Percentiles rank a stretch among this genome's conserved stretches.
phyloP scores from a whole-genome alignment of 92 coral and sea anemone genomes.

The Virgularia gustaviana region DNA sequence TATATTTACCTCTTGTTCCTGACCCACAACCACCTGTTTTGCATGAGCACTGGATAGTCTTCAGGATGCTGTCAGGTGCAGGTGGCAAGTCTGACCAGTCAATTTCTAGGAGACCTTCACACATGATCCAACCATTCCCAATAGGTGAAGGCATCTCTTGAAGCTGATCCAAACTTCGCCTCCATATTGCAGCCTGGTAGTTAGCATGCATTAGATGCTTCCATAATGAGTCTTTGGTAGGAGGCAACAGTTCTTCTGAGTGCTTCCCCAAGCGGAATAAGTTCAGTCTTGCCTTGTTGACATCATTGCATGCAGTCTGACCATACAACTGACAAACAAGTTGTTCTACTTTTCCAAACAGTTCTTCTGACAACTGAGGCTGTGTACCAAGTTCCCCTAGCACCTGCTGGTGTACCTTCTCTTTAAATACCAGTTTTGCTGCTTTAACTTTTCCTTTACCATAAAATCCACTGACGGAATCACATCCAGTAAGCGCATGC shows the following conservation, averaged over 20 bases:
- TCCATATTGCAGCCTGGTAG: constrained; percentile 54
- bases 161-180: constrained; percentile 25
- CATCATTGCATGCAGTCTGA: neutral
- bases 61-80: constrained; percentile 1
- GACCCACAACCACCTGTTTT: constrained; percentile 8
- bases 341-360: neutral
- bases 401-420: neutral
- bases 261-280: constrained; percentile 23
- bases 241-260: constrained; percentile 21
- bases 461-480: constrained; percentile 60
- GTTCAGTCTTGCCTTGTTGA: constrained; percentile 18
- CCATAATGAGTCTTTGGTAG: constrained; percentile 21
- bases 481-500: constrained; percentile 64
- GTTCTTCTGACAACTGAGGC: constrained; percentile 10
- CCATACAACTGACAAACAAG: constrained; percentile 20
- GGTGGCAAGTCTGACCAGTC: neutral
- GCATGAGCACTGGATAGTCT: constrained; percentile 16
- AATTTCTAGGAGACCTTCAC: constrained; percentile 40
- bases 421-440: neutral
- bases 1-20: neutral
- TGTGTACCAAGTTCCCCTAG: constrained; percentile 16
- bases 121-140: constrained; percentile 42
- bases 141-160: constrained; percentile 41
- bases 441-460: constrained; percentile 26
- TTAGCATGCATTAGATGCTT: constrained; percentile 40